phyloP scores from a whole-genome alignment of 1,140 invertebrate genomes.

The Teleogryllus occipitalis region DNA sequence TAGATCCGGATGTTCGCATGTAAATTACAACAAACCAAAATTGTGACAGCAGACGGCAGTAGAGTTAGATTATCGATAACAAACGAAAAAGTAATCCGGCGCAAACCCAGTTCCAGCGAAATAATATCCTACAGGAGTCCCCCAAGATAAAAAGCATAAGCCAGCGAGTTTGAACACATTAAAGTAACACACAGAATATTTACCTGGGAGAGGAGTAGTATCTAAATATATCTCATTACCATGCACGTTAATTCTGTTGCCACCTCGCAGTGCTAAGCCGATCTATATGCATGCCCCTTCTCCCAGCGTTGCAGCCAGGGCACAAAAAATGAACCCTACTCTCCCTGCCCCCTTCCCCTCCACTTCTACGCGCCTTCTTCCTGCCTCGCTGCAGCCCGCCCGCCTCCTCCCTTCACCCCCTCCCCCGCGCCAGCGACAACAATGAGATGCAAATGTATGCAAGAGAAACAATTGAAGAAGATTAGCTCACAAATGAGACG shows the following conservation, averaged over 20 bases:
- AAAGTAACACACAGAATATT: neutral
- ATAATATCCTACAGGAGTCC: too few relatives aligned
- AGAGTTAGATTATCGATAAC: too few relatives aligned
- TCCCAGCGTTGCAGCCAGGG: neutral
- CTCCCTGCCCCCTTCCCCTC: neutral
- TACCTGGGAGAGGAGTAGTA: neutral
- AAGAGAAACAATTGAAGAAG: conserved; percentile 16
- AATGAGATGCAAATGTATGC: conserved; percentile 14
- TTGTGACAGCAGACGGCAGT: too few relatives aligned
- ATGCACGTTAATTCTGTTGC: neutral
- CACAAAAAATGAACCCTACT: neutral
- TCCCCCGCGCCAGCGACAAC: neutral
- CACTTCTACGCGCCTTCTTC: too few relatives aligned
- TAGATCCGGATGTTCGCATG: too few relatives aligned
- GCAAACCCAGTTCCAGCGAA: too few relatives aligned
- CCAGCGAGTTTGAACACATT: neutral
- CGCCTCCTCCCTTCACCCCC: too few relatives aligned
- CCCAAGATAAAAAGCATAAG: too few relatives aligned
- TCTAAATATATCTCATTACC: neutral
- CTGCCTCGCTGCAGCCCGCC: neutral
- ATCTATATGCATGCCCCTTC: neutral
- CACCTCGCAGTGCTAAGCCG: neutral
- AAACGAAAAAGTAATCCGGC: too few relatives aligned
- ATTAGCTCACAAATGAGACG: neutral
- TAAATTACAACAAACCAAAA: too few relatives aligned